A percentile compares a stretch with the other conserved stretches of the same genome.
Conservation (phyloP, 2,888 invertebrate genomes). For the Clistopyga incitator region DNA sequence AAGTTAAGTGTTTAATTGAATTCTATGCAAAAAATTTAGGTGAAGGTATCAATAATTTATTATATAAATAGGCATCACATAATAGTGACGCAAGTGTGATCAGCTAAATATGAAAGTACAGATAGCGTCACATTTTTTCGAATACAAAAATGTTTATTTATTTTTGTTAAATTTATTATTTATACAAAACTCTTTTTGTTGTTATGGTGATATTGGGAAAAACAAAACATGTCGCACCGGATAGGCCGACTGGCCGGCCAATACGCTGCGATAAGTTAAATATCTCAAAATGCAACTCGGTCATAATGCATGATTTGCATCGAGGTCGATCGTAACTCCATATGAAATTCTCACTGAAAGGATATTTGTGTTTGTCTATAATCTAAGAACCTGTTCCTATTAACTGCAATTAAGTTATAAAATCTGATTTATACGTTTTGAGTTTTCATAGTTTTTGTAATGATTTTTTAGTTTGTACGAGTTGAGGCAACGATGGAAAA, state of each 20-base stretch:
- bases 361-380: slow-evolving; percentile 26
- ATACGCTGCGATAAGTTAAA: slow-evolving; percentile 73
- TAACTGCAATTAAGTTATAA: too few species aligned
- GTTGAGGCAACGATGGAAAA: too few species aligned
- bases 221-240: slow-evolving; percentile 72
- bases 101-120: too few species aligned
- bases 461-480: too few species aligned
- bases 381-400: background rate
- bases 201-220: background rate
- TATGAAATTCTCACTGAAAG: slow-evolving; percentile 7
- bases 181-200: slow-evolving; percentile 24
- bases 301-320: background rate
- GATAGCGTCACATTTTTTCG: too few species aligned
- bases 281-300: slow-evolving; percentile 12
- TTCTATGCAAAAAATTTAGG: too few species aligned
- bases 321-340: slow-evolving; percentile 42
- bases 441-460: too few species aligned
- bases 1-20: too few species aligned
- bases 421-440: too few species aligned
- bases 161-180: background rate
- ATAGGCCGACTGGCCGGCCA: slow-evolving; percentile 76
- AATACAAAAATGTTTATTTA: background rate
- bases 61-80: too few species aligned
- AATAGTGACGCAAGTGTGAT: too few species aligned
- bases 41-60: too few species aligned